Base-by-base conservation (phyloP, 2,888 invertebrate genomes). In the Argyresthia albistria region DNA sequence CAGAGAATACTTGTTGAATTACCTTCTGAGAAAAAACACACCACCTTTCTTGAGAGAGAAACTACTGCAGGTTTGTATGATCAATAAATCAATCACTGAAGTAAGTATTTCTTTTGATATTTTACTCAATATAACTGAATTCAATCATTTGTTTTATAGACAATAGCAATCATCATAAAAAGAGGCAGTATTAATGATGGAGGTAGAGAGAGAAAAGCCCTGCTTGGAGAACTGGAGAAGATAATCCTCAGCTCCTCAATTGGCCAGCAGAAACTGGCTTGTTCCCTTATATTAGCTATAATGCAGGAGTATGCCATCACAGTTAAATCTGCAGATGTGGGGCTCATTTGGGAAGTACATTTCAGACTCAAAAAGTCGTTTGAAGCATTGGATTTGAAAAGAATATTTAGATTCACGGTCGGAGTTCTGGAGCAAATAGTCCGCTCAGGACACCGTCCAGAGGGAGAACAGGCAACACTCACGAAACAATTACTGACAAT, bases 271-370 rank as follows among this genome's bases (percentile, higher is more conserved):
- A 89, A 94, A 60, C 83, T 97, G 47, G 96, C 96, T 4, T 96
- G 96, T 67, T 93, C 93, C 55, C 90, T 97, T 51, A 91, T 97
- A 64, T 89, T 92, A 53, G 92, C 95, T 9, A 86, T 97, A 48
- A 92, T 97, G 88, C 95, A 95, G 84, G 97, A 97, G 76, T 97
- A 95, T 82, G 93, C 95, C 8, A 94, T 91, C 36, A 94, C 95
- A 4, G 92, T 93, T 0, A 93, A 95, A 67, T 95, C 96, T 1
- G 93, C 95, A 37, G 95, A 95, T 77, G 93, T 96, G 10, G 96
- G 96, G 7, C 84, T 97, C 50, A 92, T 96, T 46, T 97, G 95
- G 95, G 96, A 96, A 76, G 91, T 93, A 39, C 97, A 97, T 77
- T 92, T 93, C 64, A 90, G 91, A 67, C 92, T 95, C 36, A 97